Conservation (phyloP, 1,140 invertebrate species). For the Zaprionus kolodkinae region DNA sequence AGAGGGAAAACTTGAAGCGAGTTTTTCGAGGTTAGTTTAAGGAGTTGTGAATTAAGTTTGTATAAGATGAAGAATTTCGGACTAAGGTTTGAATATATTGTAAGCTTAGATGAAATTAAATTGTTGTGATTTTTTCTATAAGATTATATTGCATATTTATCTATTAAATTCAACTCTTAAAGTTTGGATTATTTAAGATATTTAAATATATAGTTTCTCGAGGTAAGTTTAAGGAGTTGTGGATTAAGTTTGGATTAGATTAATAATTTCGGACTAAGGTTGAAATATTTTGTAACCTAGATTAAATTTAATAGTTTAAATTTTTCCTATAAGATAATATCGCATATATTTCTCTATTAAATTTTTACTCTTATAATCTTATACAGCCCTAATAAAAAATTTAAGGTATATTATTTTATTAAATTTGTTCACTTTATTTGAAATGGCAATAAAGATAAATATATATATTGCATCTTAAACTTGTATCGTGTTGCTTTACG, state of each 20-base stretch:
- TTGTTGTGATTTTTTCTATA: background rate
- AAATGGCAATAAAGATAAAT: slow-evolving; percentile 24
- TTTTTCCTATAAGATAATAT: background rate
- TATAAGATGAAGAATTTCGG: background rate
- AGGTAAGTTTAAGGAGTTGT: background rate
- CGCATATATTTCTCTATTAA: background rate
- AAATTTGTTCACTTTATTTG: slow-evolving; percentile 34
- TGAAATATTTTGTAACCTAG: background rate
- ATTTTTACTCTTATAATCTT: no score
- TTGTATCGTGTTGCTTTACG: slow-evolving; percentile 1
- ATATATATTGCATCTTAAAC: slow-evolving; percentile 10
- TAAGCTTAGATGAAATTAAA: background rate
- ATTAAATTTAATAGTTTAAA: no score
- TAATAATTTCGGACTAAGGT: no score
- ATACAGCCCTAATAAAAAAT: no score
- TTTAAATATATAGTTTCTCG: no score
- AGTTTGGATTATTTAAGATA: background rate
- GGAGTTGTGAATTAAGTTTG: background rate
- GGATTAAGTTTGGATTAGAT: background rate
- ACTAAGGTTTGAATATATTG: background rate
- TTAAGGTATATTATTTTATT: background rate
- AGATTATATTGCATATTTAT: background rate
- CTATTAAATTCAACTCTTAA: background rate
- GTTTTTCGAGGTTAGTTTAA: background rate
- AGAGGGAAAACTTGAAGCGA: background rate